phyloP scores from a whole-genome alignment of 2,888 invertebrate species.

The Balanococcus diminutus region DNA sequence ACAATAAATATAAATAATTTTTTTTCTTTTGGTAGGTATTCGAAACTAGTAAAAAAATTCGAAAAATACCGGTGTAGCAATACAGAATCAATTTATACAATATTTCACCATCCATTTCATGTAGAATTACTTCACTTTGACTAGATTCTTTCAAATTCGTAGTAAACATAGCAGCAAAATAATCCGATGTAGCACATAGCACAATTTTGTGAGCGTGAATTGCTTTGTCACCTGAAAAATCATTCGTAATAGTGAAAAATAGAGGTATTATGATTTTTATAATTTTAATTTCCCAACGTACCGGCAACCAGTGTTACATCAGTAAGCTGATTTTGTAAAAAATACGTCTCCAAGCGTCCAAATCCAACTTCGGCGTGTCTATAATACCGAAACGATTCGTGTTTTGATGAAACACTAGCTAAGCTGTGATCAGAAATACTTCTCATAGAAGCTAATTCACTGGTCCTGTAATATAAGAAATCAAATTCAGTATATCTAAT shows the following conservation, averaged over 20 bases:
- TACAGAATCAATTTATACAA: constrained; percentile 84
- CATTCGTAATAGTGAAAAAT: not conserved
- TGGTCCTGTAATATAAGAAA: not conserved
- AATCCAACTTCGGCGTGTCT: constrained; percentile 84
- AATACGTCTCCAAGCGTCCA: constrained; percentile 80
- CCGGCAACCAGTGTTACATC: constrained; percentile 87
- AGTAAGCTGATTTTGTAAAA: constrained; percentile 81
- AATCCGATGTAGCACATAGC: constrained; percentile 89
- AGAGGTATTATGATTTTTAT: not conserved
- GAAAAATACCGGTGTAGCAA: constrained; percentile 78
- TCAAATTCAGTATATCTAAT: not conserved
- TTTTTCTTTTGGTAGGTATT: not conserved
- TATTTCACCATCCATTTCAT: constrained; percentile 84
- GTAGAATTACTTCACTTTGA: constrained; percentile 81
- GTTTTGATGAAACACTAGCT: constrained; percentile 66
- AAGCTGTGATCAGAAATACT: constrained; percentile 58
- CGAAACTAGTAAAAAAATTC: not conserved
- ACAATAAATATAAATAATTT: too few species aligned
- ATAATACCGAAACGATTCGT: constrained; percentile 77
- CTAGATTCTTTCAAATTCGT: constrained; percentile 82
- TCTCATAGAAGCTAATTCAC: constrained; percentile 39
- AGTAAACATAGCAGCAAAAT: constrained; percentile 96
- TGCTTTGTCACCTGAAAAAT: constrained; percentile 63
- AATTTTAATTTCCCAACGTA: constrained; percentile 58
- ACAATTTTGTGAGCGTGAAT: constrained; percentile 86